Base-by-base conservation (phyloP, 1,140 invertebrate species). In the Diachasma alloeum region DNA sequence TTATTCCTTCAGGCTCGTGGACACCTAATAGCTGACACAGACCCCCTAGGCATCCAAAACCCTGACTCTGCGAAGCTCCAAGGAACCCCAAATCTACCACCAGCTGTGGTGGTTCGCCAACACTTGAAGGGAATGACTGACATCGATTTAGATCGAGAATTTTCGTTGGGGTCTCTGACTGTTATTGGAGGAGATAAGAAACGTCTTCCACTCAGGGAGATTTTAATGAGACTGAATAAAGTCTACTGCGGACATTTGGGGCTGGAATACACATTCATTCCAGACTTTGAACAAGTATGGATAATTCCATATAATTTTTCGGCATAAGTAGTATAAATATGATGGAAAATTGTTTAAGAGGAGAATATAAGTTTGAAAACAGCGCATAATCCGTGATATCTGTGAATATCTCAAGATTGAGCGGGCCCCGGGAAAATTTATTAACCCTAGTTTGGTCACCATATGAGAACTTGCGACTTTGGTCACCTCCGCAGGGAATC, bases 221-320 rank as follows among this genome's bases (percentile, higher is more conserved):
- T 98, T 78, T 88, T 97, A 42, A 87, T 86, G 3, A 91, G 96
- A 22, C 87, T 98, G 17, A 95, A 97, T 87, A 91, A 90, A 44
- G 89, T 92, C 8, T 94, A 94, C 80, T 94, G 93, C 72, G 88
- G 91, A 5, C 90, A 92, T 59, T 91, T 94, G 46, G 97, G 96
- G n/a, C 91, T 96, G 4, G 96, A 98, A 84, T 97, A 95, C 84
- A 97, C 96, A 93, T 96, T 96, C 83, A 93, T 97, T 76, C 95
- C 95, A 77, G 95, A 95, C 81, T 87, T 93, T 67, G 93, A 94
- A 78, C 72, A 69, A 76, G 78, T 79, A 74, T 76, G 17, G 5
- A 22, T 2, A 31, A 17, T 19, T 42, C 66, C 2, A 9, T 56
- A 5, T 72, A 70, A 72, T 37, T 73, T 15, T 39, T 17, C 10